Conservation (phyloP, 2,888 invertebrate genomes). For the Lamellibrachia columna region DNA sequence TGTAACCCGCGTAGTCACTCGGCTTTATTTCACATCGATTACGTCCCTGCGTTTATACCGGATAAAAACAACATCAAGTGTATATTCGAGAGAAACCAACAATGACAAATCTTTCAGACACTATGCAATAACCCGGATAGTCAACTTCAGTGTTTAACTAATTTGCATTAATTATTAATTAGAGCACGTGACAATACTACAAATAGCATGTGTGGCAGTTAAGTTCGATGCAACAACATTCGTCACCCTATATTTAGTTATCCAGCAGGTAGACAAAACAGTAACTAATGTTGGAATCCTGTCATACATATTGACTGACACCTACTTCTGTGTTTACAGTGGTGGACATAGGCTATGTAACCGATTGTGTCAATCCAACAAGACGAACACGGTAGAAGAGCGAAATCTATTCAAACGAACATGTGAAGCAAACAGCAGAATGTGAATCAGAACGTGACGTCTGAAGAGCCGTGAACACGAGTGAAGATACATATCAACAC, state of each 20-base stretch:
- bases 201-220: too few species aligned
- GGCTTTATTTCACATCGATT: too few species aligned
- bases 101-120: too few species aligned
- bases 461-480: not conserved
- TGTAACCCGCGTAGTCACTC: not conserved
- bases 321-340: not conserved
- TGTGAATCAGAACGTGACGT: not conserved
- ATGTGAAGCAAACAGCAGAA: not conserved
- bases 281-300: not conserved
- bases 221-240: too few species aligned
- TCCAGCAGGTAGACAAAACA: not conserved
- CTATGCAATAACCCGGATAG: too few species aligned
- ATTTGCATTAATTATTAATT: too few species aligned
- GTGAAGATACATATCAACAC: not conserved
- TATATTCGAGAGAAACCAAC: too few species aligned
- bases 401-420: too few species aligned
- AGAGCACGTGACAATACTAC: too few species aligned
- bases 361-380: not conserved
- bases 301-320: not conserved
- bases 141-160: too few species aligned
- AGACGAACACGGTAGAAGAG: not conserved
- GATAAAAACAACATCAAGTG: too few species aligned
- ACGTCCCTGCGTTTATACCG: too few species aligned
- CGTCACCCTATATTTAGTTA: not conserved
- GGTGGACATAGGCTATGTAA: not conserved